Conservation (phyloP, 2,797 vertebrate species). For the Poeciliopsis infans region DNA sequence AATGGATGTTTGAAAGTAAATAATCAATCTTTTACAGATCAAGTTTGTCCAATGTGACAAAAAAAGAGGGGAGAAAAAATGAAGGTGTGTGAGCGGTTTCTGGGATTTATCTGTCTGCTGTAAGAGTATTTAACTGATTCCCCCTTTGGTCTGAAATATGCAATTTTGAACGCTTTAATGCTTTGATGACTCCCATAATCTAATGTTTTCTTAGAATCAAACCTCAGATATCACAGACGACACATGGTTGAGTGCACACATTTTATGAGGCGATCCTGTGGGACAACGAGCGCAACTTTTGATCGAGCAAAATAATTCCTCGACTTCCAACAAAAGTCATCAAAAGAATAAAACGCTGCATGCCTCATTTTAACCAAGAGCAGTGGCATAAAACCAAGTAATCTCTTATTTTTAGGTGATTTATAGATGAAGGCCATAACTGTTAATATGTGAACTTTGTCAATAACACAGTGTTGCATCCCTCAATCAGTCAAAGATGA, state of each 20-base stretch:
- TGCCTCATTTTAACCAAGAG: neutral
- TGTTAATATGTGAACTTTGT: neutral
- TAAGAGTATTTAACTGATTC: neutral
- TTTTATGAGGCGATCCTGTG: slow-evolving; percentile 33
- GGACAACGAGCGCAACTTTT: slow-evolving; percentile 26
- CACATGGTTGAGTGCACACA: slow-evolving; percentile 50
- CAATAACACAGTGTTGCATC: neutral
- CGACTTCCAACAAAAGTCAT: slow-evolving; percentile 23
- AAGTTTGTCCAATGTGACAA: neutral
- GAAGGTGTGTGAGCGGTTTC: neutral
- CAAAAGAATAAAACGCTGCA: slow-evolving; percentile 13
- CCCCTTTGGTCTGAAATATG: neutral
- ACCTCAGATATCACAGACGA: slow-evolving; percentile 39
- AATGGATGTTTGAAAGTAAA: neutral
- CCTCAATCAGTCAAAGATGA: neutral
- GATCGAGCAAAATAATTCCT: slow-evolving; percentile 29
- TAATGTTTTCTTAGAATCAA: slow-evolving; percentile 33
- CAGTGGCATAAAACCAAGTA: neutral
- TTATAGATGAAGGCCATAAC: neutral
- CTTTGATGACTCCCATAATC: slow-evolving; percentile 30
- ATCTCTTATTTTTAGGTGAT: neutral
- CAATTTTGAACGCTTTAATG: slow-evolving; percentile 28
- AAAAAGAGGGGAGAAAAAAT: neutral
- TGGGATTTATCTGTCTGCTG: neutral
- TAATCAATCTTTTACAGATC: neutral